These are phyloP conservation scores for Delphinus delphis DNA, from an alignment of 2,113 vertebrate species.

Conservation along the genomic window DNA sequence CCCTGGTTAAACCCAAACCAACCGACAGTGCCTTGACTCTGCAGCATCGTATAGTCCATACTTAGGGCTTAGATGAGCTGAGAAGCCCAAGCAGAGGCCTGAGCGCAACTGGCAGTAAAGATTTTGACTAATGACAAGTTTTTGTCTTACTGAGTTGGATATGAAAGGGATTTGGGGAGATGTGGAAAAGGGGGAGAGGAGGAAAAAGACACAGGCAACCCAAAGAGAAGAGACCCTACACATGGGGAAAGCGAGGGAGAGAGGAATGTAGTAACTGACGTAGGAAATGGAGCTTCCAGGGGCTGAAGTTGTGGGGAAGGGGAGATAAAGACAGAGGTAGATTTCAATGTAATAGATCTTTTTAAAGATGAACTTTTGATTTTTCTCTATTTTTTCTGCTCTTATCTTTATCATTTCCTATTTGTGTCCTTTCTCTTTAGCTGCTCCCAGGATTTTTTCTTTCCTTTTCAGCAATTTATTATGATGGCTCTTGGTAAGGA, in stretches of 20 bases:
- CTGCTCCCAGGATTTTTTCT: background rate
- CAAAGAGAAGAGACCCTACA: background rate
- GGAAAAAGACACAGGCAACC: background rate
- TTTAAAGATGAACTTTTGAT: background rate
- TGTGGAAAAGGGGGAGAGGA: background rate
- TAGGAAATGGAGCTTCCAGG: background rate
- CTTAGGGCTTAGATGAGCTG: fast-evolving
- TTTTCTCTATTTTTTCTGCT: background rate
- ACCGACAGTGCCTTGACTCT: background rate
- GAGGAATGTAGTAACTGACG: background rate
- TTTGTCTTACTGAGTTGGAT: background rate
- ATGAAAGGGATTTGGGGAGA: background rate
- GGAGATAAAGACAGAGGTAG: background rate
- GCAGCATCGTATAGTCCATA: fast-evolving
- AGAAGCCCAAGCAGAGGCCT: background rate
- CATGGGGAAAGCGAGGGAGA: background rate
- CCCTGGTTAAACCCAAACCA: background rate
- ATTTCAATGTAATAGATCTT: background rate
- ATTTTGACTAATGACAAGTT: background rate
- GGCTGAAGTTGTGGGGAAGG: fast-evolving
- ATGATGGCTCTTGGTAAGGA: background rate
- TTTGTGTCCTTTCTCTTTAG: background rate
- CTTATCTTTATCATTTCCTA: background rate
- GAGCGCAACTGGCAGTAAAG: background rate
- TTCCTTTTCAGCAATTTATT: background rate